Percentiles rank a stretch among this genome's conserved stretches.
Evolutionary conservation across 2,113 vertebrate species (phyloP).

Genomic region (Ceyx margarethae): DNA sequence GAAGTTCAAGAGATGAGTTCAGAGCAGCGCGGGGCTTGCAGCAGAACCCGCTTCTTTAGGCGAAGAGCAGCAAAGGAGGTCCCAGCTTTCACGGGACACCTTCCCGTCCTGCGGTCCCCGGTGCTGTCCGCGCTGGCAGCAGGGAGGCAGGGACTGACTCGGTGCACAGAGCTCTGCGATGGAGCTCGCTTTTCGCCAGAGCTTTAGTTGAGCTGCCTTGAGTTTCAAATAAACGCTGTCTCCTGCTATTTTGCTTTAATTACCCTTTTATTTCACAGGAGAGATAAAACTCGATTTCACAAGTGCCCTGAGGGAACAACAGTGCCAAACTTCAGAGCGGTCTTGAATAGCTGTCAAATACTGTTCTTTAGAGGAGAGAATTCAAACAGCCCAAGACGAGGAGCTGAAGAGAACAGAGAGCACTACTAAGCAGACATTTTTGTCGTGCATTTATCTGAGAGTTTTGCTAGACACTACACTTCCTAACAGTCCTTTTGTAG

Average conservation of each 20-base stretch:
- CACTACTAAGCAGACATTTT: not conserved
- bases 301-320: not conserved
- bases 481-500: not conserved
- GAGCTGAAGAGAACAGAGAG: not conserved
- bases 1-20: not conserved
- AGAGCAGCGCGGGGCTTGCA: not conserved
- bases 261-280: not conserved
- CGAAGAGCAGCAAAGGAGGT: not conserved
- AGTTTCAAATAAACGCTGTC: not conserved
- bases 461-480: not conserved
- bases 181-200: not conserved
- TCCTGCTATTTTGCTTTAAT: slow-evolving; percentile 3
- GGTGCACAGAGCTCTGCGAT: rapidly evolving
- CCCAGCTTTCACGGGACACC: not conserved
- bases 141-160: not conserved
- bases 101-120: not conserved
- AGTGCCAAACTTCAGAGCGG: not conserved
- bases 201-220: not conserved
- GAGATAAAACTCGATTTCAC: not conserved
- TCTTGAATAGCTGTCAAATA: not conserved
- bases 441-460: not conserved
- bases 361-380: not conserved
- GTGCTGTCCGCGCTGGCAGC: not conserved
- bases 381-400: not conserved
- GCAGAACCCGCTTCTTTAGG: not conserved